phyloP scores from a whole-genome alignment of 2,888 invertebrate genomes.

The Thera britannica region DNA sequence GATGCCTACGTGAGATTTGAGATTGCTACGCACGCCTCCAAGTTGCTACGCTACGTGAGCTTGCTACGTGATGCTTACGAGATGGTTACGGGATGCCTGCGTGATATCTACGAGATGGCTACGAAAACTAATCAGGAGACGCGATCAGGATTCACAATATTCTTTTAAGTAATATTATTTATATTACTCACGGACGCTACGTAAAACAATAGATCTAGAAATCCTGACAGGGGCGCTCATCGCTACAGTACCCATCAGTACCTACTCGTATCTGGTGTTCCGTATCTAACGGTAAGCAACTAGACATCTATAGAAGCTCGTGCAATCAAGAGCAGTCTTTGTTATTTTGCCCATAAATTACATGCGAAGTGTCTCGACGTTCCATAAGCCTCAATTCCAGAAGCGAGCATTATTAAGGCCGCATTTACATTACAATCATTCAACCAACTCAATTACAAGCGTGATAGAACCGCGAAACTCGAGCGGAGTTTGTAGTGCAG shows the following conservation, averaged over 20 bases:
- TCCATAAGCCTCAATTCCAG: constrained; percentile 40
- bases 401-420: constrained; percentile 37
- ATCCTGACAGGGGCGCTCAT: no score
- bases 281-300: background rate
- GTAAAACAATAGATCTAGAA: no score
- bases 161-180: no score
- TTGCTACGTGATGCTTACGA: no score
- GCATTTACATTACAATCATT: constrained; percentile 44
- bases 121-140: background rate
- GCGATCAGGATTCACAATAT: no score
- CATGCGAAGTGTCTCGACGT: constrained; percentile 29
- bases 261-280: no score
- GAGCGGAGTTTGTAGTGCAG: constrained; percentile 9
- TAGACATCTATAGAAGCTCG: constrained; percentile 9
- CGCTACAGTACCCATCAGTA: no score
- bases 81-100: no score
- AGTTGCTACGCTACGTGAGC: no score
- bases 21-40: background rate
- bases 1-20: no score
- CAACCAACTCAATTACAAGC: constrained; percentile 42
- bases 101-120: background rate
- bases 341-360: constrained; percentile 31
- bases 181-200: no score
- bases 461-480: constrained; percentile 31
- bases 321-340: constrained; percentile 30